Percentiles rank a stretch among this genome's conserved stretches.
Conservation (phyloP, 2,888 invertebrate genomes). For the Germaria angustata region DNA sequence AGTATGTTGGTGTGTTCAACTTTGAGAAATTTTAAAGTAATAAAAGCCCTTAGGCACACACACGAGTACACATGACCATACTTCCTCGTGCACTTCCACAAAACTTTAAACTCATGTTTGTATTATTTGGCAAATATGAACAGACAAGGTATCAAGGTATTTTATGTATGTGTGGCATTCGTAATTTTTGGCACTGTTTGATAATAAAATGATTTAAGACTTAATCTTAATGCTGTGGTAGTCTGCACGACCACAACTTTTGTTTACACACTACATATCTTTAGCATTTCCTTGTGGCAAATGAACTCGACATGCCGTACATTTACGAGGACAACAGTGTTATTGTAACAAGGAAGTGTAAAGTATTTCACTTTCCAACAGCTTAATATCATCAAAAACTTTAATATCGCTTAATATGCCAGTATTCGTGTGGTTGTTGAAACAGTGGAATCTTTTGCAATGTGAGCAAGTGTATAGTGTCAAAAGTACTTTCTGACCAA, state of each 20-base stretch:
- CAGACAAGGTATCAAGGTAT: neutral
- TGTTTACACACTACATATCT: neutral
- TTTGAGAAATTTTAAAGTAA: constrained; percentile 43
- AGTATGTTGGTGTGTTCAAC: neutral
- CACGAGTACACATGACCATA: neutral
- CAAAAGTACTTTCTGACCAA: too few species aligned
- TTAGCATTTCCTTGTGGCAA: constrained; percentile 10
- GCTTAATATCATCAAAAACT: neutral
- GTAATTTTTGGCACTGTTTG: constrained; percentile 42
- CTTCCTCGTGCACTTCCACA: neutral
- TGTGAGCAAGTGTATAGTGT: too few species aligned
- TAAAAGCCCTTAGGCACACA: neutral
- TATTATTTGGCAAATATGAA: neutral
- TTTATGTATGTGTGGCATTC: neutral
- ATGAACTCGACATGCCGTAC: constrained; percentile 26
- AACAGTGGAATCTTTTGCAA: too few species aligned
- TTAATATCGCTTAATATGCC: too few species aligned
- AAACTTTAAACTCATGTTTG: neutral
- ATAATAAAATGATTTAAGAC: constrained; percentile 45
- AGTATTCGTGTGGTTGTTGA: neutral
- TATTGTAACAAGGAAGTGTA: neutral
- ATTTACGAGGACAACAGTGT: neutral
- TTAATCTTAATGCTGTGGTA: constrained; percentile 10
- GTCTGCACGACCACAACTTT: neutral
- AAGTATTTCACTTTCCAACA: neutral